phyloP scores from a whole-genome alignment of 2,113 vertebrate genomes.

The Oryzias melastigma region DNA sequence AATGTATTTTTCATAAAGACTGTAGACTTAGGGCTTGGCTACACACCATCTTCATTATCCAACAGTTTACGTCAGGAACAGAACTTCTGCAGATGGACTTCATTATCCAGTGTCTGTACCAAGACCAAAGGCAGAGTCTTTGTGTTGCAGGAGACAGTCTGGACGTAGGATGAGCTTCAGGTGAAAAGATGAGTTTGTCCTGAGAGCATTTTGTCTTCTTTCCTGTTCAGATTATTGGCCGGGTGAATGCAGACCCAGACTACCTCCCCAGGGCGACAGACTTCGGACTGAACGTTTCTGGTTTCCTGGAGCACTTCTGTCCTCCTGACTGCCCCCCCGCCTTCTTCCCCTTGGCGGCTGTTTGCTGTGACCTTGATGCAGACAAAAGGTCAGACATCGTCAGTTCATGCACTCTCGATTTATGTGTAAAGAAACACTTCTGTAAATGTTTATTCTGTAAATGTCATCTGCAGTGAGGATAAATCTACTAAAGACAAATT shows the following conservation, averaged over 20 bases:
- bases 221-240: constrained; percentile 87
- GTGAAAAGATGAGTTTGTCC: constrained; percentile 32
- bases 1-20: constrained; percentile 13
- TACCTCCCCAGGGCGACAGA: constrained; percentile 92
- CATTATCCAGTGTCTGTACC: constrained; percentile 29
- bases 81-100: constrained; percentile 48
- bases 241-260: constrained; percentile 95
- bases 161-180: constrained; percentile 19
- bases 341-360: constrained; percentile 91
- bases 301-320: constrained; percentile 92
- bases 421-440: constrained; percentile 6
- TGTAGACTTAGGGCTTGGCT: constrained; percentile 19
- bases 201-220: constrained; percentile 3
- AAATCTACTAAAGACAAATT: too few relatives aligned
- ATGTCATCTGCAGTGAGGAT: too few relatives aligned
- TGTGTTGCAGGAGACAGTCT: constrained; percentile 44
- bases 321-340: constrained; percentile 84
- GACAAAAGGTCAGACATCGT: constrained; percentile 87
- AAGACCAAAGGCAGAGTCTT: constrained; percentile 30
- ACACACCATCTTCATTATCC: constrained; percentile 33
- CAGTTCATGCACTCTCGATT: not conserved
- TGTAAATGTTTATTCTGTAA: not conserved
- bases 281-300: constrained; percentile 91
- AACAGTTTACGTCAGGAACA: constrained; percentile 30
- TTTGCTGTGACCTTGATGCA: constrained; percentile 93